phyloP scores from a whole-genome alignment of 2,888 invertebrate genomes.

The Drosophila birchii region DNA sequence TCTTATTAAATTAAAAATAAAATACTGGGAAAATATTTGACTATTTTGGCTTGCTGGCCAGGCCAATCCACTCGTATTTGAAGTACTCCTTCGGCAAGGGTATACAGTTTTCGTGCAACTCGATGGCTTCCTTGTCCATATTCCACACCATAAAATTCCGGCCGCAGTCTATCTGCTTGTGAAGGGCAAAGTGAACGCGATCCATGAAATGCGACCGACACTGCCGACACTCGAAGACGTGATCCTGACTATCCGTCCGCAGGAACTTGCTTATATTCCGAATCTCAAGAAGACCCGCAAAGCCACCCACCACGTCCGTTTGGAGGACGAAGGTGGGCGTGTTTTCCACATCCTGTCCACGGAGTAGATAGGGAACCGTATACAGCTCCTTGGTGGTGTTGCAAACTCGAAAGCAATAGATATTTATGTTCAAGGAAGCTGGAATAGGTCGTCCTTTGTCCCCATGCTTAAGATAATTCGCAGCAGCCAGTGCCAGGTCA shows the following conservation, averaged over 20 bases:
- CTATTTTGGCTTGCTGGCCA: constrained; percentile 29
- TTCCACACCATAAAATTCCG: constrained; percentile 48
- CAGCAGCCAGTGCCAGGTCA: constrained; percentile 33
- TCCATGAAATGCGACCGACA: constrained; percentile 53
- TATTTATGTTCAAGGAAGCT: constrained; percentile 45
- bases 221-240: constrained; percentile 49
- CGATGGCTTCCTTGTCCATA: constrained; percentile 47
- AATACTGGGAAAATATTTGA: neutral
- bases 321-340: constrained; percentile 67
- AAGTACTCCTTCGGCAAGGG: constrained; percentile 82
- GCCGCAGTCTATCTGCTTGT: constrained; percentile 65
- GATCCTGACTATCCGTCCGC: constrained; percentile 36
- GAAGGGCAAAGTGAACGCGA: constrained; percentile 48
- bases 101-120: constrained; percentile 84
- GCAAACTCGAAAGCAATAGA: constrained; percentile 66
- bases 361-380: constrained; percentile 62
- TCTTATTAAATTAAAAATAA: neutral
- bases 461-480: constrained; percentile 40
- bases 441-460: constrained; percentile 41
- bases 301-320: constrained; percentile 57
- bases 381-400: constrained; percentile 59
- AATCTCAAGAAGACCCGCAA: constrained; percentile 58
- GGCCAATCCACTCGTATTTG: constrained; percentile 63
- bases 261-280: constrained; percentile 55
- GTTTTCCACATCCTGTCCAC: constrained; percentile 30